Conservation (phyloP, 1,140 invertebrate species). For the Sitophilus oryzae region DNA sequence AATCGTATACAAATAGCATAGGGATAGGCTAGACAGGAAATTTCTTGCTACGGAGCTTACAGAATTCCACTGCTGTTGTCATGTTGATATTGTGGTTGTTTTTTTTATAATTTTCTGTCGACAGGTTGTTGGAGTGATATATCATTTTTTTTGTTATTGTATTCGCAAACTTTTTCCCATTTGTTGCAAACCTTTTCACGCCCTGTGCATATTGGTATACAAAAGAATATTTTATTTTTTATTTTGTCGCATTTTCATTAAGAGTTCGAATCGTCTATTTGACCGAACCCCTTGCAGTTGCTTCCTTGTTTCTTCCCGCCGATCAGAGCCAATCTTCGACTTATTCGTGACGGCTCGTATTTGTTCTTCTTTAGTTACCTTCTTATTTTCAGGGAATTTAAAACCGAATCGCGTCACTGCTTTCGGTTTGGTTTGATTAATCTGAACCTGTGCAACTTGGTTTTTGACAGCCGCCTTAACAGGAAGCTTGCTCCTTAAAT, state of each 20-base stretch:
- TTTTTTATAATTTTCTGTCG: no score
- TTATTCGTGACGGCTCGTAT: conserved; percentile 13
- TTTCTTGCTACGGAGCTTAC: no score
- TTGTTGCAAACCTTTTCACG: no score
- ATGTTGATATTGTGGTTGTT: no score
- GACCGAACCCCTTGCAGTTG: conserved; percentile 22
- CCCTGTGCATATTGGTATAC: no score
- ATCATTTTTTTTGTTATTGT: no score
- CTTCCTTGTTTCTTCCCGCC: conserved; percentile 13
- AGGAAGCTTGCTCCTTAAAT: neutral
- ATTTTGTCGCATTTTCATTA: conserved; percentile 24
- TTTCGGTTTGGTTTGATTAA: neutral
- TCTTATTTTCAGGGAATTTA: conserved; percentile 1
- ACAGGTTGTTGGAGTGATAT: no score
- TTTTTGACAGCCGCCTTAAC: neutral
- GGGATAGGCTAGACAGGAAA: no score
- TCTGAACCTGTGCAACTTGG: neutral
- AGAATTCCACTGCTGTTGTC: no score
- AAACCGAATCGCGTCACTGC: conserved; percentile 13
- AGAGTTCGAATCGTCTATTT: conserved; percentile 26
- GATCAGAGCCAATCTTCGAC: conserved; percentile 9
- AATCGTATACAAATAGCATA: no score
- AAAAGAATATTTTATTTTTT: no score
- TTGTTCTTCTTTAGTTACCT: conserved; percentile 6
- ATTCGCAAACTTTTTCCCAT: no score